Evolutionary conservation across 2,797 vertebrate species (phyloP).

Genomic region (Percopsis omiscomaycus): DNA sequence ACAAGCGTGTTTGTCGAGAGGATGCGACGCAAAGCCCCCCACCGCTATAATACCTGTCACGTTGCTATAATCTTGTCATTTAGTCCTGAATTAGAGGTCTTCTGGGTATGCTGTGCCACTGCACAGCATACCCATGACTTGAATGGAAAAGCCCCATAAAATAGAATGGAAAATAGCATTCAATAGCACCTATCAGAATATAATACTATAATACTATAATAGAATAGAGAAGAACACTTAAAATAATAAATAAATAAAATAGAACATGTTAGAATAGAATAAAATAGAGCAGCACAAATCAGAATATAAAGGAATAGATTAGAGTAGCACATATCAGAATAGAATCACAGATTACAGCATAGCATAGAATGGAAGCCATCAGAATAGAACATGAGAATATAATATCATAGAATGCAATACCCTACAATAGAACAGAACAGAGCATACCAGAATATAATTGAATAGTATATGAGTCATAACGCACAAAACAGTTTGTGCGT

Average conservation of each 20-base stretch:
- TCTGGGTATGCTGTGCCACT: slow-evolving; percentile 21
- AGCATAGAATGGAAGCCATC: not conserved
- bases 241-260: not conserved
- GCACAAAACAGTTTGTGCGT: too few relatives aligned
- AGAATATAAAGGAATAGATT: slow-evolving; percentile 4
- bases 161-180: slow-evolving; percentile 23
- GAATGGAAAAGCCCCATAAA: slow-evolving; percentile 37
- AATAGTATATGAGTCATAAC: slow-evolving; percentile 2
- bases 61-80: slow-evolving; percentile 29
- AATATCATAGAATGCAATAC: not conserved
- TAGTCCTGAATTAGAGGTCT: slow-evolving; percentile 17
- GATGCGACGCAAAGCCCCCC: slow-evolving; percentile 12
- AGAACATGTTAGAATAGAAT: not conserved
- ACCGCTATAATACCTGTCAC: slow-evolving; percentile 27
- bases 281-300: not conserved
- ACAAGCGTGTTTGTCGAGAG: slow-evolving; percentile 49
- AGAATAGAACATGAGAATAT: not conserved
- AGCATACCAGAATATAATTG: slow-evolving; percentile 6
- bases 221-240: too few relatives aligned
- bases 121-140: slow-evolving; percentile 20
- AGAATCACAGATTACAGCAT: not conserved
- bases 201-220: too few relatives aligned
- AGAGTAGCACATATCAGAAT: slow-evolving; percentile 1
- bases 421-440: not conserved
- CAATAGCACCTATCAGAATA: not conserved